Conservation (phyloP, 2,797 vertebrate species). For the Cichlasoma orientale region DNA sequence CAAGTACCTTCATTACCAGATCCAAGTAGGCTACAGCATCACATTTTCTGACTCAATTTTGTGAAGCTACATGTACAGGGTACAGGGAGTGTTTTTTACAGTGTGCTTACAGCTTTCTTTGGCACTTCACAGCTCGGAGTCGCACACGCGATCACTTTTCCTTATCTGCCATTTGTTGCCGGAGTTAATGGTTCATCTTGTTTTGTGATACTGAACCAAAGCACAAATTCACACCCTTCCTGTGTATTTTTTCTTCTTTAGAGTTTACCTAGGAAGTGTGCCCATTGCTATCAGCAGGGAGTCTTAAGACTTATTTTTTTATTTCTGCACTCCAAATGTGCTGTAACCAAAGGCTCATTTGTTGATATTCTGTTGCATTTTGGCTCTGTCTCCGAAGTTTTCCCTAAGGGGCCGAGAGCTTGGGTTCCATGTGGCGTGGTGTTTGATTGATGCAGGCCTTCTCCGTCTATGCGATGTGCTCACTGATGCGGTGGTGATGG, state of each 20-base stretch:
- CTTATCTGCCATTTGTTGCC: conserved; percentile 39
- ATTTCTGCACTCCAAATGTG: conserved; percentile 39
- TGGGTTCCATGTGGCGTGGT: conserved; percentile 43
- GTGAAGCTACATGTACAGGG: not conserved
- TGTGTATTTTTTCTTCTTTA: conserved; percentile 16
- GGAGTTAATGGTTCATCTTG: conserved; percentile 21
- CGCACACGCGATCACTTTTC: conserved; percentile 8
- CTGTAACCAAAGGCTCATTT: conserved; percentile 54
- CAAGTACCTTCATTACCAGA: conserved; percentile 2
- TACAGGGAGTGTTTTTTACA: not conserved
- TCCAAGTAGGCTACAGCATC: not conserved
- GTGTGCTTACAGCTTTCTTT: not conserved
- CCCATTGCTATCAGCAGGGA: conserved; percentile 18
- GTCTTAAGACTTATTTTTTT: conserved; percentile 15
- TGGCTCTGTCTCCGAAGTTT: conserved; percentile 53
- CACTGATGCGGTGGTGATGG: conserved; percentile 68
- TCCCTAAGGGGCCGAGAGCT: conserved; percentile 44
- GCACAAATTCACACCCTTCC: not conserved
- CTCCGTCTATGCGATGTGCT: conserved; percentile 57
- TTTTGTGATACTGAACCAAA: conserved; percentile 18
- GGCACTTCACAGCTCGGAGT: not conserved
- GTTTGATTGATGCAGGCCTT: conserved; percentile 71
- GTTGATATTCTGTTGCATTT: conserved; percentile 62
- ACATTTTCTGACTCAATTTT: conserved; percentile 1
- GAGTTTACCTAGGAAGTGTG: conserved; percentile 19